These are phyloP conservation scores for Aleiodes leptofemur DNA, from an alignment of 2,888 invertebrate species.

Conservation along the genomic window DNA sequence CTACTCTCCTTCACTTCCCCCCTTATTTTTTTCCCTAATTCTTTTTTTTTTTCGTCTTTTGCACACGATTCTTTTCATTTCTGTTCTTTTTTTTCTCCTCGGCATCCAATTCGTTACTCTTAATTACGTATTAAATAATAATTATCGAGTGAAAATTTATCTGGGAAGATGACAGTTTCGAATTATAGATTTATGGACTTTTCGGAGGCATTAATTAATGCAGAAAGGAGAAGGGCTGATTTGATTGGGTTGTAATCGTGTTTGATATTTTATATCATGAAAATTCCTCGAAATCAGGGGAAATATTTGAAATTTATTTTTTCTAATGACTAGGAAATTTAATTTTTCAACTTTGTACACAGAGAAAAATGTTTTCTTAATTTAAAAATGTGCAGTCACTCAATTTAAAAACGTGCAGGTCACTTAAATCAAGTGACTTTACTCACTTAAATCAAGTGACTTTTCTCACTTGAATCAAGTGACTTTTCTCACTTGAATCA, in stretches of 20 bases:
- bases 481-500: no score
- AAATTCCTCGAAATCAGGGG: no score
- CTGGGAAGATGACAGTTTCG: constrained; percentile 28
- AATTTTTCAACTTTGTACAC: no score
- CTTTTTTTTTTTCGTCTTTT: constrained; percentile 10
- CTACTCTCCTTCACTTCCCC: constrained; percentile 41
- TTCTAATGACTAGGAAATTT: no score
- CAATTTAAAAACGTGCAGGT: no score
- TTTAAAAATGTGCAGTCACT: no score
- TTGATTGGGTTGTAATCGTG: neutral
- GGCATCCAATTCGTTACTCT: constrained; percentile 66
- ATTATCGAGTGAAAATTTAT: constrained; percentile 54
- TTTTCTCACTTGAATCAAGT: no score
- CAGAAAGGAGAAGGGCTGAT: neutral
- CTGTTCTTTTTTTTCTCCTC: constrained; percentile 29
- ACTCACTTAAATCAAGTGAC: no score
- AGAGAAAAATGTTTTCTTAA: no score
- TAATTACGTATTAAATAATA: constrained; percentile 69
- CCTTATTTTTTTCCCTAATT: constrained; percentile 41
- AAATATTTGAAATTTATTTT: no score
- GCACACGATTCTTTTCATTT: constrained; percentile 43
- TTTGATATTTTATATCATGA: no score
- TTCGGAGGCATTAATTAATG: constrained; percentile 16
- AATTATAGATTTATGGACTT: constrained; percentile 38
- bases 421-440: no score